Conservation (phyloP, 2,888 invertebrate species). For the Sclerodermus sp. region DNA sequence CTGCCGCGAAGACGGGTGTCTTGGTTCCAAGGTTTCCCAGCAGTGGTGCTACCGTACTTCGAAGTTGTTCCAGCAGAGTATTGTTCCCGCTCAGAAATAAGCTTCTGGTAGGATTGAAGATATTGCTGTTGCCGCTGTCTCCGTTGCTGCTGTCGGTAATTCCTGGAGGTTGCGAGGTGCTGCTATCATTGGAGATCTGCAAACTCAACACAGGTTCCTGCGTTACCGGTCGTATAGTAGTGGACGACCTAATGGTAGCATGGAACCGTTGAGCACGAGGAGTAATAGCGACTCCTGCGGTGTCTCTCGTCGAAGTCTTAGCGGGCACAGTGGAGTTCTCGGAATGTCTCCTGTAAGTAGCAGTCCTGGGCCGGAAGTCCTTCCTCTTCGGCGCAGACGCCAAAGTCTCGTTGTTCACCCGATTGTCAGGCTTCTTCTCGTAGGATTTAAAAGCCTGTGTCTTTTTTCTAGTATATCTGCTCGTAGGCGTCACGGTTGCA, state of each 20-base stretch:
- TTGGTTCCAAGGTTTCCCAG: conserved; percentile 45
- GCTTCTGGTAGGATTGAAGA: conserved; percentile 49
- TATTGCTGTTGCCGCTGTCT: conserved; percentile 39
- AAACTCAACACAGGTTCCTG: conserved; percentile 41
- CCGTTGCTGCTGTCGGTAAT: conserved; percentile 38
- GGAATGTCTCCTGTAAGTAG: conserved; percentile 50
- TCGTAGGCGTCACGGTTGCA: conserved; percentile 14
- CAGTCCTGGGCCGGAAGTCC: conserved; percentile 47
- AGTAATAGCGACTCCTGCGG: conserved; percentile 39
- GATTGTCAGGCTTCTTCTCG: conserved; percentile 13
- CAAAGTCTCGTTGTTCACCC: conserved; percentile 6
- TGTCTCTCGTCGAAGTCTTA: not conserved
- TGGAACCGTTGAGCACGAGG: conserved; percentile 38
- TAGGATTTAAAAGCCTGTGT: conserved; percentile 18
- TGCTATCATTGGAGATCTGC: conserved; percentile 27
- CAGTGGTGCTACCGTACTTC: conserved; percentile 53
- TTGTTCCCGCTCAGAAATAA: conserved; percentile 36
- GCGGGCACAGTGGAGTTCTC: conserved; percentile 19
- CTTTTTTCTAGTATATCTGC: conserved; percentile 33
- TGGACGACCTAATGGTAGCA: conserved; percentile 20
- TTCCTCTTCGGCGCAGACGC: conserved; percentile 19
- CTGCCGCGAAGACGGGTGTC: conserved; percentile 43
- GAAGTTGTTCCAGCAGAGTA: conserved; percentile 46
- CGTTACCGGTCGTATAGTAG: conserved; percentile 35
- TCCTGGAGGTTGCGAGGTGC: conserved; percentile 9